These are phyloP conservation scores for Zoanthus gigantus DNA, from an alignment of 92 coral and sea anemone genomes.

Conservation along the genomic window DNA sequence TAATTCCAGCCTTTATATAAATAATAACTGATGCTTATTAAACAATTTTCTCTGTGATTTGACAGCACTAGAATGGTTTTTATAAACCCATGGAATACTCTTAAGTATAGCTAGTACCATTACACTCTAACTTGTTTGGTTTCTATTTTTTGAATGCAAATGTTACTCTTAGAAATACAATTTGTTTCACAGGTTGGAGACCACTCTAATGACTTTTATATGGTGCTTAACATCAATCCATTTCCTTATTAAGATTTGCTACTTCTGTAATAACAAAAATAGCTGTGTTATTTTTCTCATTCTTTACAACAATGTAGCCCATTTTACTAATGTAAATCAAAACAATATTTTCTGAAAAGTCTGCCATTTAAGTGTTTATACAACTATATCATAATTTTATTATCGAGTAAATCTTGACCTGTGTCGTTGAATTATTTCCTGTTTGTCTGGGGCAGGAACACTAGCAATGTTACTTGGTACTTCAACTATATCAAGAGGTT, in stretches of 20 bases:
- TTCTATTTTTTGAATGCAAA: not conserved
- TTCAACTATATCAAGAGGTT: not conserved
- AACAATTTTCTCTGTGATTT: not conserved
- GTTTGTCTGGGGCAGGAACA: conserved; percentile 46
- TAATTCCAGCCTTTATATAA: not conserved
- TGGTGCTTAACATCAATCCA: no score
- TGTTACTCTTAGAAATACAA: not conserved
- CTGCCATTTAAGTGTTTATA: no score
- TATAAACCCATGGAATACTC: no score
- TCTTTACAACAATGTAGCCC: no score
- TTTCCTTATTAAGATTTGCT: no score
- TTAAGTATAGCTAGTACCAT: not conserved
- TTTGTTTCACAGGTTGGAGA: not conserved
- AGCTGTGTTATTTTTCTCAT: no score
- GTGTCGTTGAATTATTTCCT: conserved; percentile 33
- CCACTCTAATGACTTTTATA: no score
- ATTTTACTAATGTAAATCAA: no score
- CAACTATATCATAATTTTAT: not conserved
- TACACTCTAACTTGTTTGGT: not conserved
- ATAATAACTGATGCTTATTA: conserved; percentile 4
- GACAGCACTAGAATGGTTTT: not conserved
- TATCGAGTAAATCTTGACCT: not conserved
- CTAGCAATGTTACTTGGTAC: conserved; percentile 28
- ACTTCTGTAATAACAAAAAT: no score
- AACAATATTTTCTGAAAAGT: no score